A percentile compares a stretch with the other conserved stretches of the same genome.
Evolutionary conservation across 23 tunicate genomes (phyloP).

Genomic region (Halocynthia roretzi): DNA sequence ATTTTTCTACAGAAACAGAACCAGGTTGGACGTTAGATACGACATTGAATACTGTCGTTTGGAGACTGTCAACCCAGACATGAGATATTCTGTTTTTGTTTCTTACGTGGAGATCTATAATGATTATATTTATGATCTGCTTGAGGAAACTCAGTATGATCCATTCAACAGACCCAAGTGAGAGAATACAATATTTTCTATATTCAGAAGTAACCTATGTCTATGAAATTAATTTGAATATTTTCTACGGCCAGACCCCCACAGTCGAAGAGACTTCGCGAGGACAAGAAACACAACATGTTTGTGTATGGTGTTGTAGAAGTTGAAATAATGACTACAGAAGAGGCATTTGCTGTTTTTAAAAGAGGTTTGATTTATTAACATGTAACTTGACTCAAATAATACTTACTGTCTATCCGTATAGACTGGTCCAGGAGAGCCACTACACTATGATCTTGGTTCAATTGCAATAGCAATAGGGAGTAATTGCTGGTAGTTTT

Average conservation of each 20-base stretch:
- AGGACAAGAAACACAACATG: constrained; percentile 76
- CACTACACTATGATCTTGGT: neutral
- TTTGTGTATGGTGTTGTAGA: constrained; percentile 73
- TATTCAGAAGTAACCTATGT: neutral
- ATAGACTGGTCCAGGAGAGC: too few species aligned
- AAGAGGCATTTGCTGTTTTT: constrained; percentile 78
- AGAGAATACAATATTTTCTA: neutral
- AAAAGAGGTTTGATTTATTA: constrained; percentile 36
- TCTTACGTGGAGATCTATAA: constrained; percentile 96
- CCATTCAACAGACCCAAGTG: constrained; percentile 60
- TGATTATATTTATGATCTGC: constrained; percentile 83
- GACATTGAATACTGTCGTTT: constrained; percentile 70
- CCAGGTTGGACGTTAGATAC: constrained; percentile 26
- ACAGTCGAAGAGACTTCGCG: constrained; percentile 61
- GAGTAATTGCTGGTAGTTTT: neutral
- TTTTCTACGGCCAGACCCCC: constrained; percentile 25
- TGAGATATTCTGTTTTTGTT: constrained; percentile 85
- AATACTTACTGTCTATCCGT: too few species aligned
- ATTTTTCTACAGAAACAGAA: neutral
- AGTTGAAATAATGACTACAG: constrained; percentile 74
- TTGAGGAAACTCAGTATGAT: constrained; percentile 71
- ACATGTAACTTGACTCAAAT: too few species aligned
- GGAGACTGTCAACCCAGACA: constrained; percentile 60
- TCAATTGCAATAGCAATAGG: neutral
- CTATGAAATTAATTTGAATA: neutral